Conservation (phyloP, 2,797 vertebrate genomes). For the Falco cherrug region DNA sequence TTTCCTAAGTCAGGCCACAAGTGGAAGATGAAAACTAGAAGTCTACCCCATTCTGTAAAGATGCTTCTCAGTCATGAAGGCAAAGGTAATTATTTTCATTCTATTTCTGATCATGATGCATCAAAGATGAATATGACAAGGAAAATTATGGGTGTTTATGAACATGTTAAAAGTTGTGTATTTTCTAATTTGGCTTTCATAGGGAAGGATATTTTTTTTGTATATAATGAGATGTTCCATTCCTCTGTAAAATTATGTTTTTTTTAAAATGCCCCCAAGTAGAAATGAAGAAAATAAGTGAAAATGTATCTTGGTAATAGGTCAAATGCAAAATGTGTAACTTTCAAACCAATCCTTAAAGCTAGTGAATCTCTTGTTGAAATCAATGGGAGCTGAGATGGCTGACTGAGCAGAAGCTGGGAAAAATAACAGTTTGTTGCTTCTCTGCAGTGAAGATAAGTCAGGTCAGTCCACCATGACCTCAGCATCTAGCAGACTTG, state of each 20-base stretch:
- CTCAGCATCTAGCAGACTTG: not conserved
- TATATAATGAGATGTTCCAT: not conserved
- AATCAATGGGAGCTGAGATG: constrained; percentile 28
- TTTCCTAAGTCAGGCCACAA: not conserved
- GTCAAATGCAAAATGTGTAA: not conserved
- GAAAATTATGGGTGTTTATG: not conserved
- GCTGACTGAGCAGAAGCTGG: constrained; percentile 19
- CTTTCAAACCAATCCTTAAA: not conserved
- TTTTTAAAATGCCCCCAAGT: not conserved
- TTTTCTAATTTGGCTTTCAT: not conserved
- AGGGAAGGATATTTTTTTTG: not conserved
- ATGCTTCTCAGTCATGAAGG: not conserved
- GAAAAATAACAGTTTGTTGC: constrained; percentile 28
- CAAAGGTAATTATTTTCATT: constrained; percentile 9
- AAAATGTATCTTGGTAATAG: not conserved
- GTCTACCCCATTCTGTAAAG: not conserved
- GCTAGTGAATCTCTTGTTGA: not conserved
- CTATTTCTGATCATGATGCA: not conserved
- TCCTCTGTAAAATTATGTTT: not conserved
- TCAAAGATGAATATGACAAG: not conserved
- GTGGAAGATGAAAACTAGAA: not conserved
- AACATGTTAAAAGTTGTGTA: not conserved
- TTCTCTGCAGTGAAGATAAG: not conserved
- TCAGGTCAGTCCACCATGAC: constrained; percentile 4
- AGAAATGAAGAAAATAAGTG: not conserved